Evolutionary conservation across 2,888 invertebrate genomes (phyloP), one percentile per base, ranked within the genome.

Genomic region (Cremastinae sp.): DNA sequence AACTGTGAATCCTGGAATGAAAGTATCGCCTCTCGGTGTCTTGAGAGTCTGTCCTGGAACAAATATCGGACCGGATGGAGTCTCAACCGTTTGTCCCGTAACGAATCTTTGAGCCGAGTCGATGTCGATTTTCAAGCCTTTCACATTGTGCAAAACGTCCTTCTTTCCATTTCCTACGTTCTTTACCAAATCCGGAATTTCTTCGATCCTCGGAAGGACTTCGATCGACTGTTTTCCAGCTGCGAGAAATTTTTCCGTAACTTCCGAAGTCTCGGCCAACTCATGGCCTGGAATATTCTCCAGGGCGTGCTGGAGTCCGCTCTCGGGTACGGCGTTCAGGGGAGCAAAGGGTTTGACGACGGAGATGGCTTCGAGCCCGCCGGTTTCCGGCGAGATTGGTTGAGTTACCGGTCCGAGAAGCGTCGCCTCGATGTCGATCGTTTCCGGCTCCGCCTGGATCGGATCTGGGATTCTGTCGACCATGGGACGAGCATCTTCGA

Each of bases 11-110:
- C 95, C 95, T 16, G 95, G 95, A 41, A 94, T 93, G 87, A 95
- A 96, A 59, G 92, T 90, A 9, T 92, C 91, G 0, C 95, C 95
- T 74, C 91, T 91, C 54, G 94, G 93, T 1, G 94, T 95, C 80
- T 93, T 91, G 5, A 95, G 90, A 0, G 95, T 94, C 89, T 95
- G 95, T 2, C 95, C 95, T 0, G 95, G 95, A 10, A 95, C 93
- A 85, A 95, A 95, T 51, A 94, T 90, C 36, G 93, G 92, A 1
- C 95, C 95, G 70, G 92, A 92, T 56, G 94, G 93, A 0, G 94
- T 94, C 77, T 93, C 92, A 0, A 95, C 90, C 82, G 94, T 93
- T 90, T 95, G 94, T 0, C 95, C 95, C 0, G 93, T 92, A 53
- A 95, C 88, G 86, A 95, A 95, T 81, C 92, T 93, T 84, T 92